Evolutionary conservation across 2,113 vertebrate species (phyloP), one percentile per base, ranked within the genome.

Genomic region (Delphinus delphis): DNA sequence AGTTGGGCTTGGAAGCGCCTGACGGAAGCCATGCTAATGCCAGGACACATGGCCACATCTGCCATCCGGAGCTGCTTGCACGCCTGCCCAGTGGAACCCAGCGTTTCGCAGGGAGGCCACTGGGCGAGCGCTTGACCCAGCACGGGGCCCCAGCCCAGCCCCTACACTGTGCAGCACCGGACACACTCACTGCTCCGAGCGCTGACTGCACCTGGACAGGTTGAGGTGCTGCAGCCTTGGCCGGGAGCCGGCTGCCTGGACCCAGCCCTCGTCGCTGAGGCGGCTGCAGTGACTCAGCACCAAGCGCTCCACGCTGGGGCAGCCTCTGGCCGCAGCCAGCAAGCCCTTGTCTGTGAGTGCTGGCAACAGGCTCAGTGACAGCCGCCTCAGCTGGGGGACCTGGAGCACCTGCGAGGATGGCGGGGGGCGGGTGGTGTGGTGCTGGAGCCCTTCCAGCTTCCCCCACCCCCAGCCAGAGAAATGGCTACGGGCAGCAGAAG

Each of bases 11-110:
- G 99, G 44, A 99, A 98, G 63, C 58, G 96, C 71, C 99, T 99
- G 44, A 99, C 95, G 0, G 98, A 97, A 4, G 98, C 93, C 36
- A 98, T 80, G 1, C 98, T 98, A 71, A 99, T 98, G 15, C 98
- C 98, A 84, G 98, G 98, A 87, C 99, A 99, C 98, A 98, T 98
- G 79, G 99, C 99, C 82, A 99, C 95, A 84, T 99, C 99, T 68
- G 99, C 97, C 5, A 98, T 98, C 90, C 85, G 98, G 73, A 99
- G 98, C 38, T 98, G 98, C 88, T 96, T 98, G 74, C 99, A 99
- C 67, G 98, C 98, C 93, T 98, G 98, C 13, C 95, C 83, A 68
- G 99, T 98, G 25, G 98, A 93, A 21, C 95, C 97, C 98, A 99
- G 95, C 0, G 99, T 99, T 93, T 99, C 99, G 99, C 3, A 18